A percentile compares a stretch with the other conserved stretches of the same genome.
Evolutionary conservation across 2,888 invertebrate genomes (phyloP).

Genomic region (Cephus sareptanus): DNA sequence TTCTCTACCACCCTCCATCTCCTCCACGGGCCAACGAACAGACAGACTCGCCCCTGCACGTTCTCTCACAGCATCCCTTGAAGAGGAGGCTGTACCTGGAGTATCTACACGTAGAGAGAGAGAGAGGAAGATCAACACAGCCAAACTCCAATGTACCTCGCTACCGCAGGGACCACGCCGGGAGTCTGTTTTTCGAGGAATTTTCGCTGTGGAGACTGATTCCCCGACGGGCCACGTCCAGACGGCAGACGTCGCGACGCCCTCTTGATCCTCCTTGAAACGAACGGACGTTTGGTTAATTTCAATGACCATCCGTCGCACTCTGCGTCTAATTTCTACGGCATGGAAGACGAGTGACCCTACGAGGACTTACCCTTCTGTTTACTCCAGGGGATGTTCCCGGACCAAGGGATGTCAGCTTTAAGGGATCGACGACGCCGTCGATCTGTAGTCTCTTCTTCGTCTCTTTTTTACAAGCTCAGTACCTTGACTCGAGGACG

Average conservation of each 20-base stretch:
- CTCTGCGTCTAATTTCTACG: not conserved
- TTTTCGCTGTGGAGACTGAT: slow-evolving; percentile 57
- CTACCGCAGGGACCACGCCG: slow-evolving; percentile 2
- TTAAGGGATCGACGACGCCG: not conserved
- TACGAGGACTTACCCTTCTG: not conserved
- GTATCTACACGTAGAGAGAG: not conserved
- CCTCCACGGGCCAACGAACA: not conserved
- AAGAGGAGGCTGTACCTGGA: not conserved
- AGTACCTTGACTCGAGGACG: too few species aligned
- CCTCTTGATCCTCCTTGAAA: not conserved
- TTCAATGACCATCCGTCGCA: slow-evolving; percentile 9
- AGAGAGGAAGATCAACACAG: not conserved
- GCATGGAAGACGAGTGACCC: not conserved
- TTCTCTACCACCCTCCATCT: not conserved
- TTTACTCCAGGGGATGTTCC: not conserved
- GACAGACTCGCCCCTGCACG: not conserved
- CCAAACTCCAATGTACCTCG: not conserved
- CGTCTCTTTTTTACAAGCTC: too few species aligned
- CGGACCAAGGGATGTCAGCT: not conserved
- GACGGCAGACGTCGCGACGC: slow-evolving; percentile 5
- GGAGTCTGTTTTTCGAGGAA: slow-evolving; percentile 54
- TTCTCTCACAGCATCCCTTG: not conserved
- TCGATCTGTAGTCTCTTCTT: too few species aligned
- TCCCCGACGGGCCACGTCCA: slow-evolving; percentile 49
- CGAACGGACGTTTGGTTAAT: slow-evolving; percentile 1